phyloP scores from a whole-genome alignment of 1,140 invertebrate genomes.

The Drosophila ironensis region DNA sequence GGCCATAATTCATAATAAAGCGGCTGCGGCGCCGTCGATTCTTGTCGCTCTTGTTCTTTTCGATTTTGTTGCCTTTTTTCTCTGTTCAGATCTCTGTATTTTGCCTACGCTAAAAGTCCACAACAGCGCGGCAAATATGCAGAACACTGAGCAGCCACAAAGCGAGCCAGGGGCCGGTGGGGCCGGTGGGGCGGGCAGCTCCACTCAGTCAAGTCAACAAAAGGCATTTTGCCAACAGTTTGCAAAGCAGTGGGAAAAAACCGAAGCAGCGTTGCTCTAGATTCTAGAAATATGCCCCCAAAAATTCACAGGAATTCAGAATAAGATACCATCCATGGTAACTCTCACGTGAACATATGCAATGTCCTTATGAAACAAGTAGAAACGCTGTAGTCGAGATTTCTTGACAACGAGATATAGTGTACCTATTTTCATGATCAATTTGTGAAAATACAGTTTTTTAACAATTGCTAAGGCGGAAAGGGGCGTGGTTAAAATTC shows the following conservation, averaged over 20 bases:
- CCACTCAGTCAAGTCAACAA: constrained; percentile 44
- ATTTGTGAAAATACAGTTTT: no score
- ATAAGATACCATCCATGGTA: no score
- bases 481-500: no score
- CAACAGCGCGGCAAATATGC: constrained; percentile 38
- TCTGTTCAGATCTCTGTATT: constrained; percentile 9
- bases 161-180: neutral
- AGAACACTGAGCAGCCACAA: constrained; percentile 23
- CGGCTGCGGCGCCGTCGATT: constrained; percentile 62
- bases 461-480: no score
- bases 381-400: no score
- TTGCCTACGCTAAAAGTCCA: constrained; percentile 24
- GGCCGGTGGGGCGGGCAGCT: constrained; percentile 4
- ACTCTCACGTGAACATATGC: no score
- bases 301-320: no score
- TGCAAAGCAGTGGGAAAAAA: constrained; percentile 30
- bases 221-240: constrained; percentile 48
- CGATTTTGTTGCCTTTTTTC: constrained; percentile 1
- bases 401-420: no score
- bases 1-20: constrained; percentile 79
- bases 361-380: no score
- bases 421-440: no score
- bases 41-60: constrained; percentile 30
- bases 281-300: no score
- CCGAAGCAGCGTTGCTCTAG: constrained; percentile 15